Evolutionary conservation across 2,888 invertebrate species (phyloP), one percentile per base, ranked within the genome.

Genomic region (Chirona hameri): DNA sequence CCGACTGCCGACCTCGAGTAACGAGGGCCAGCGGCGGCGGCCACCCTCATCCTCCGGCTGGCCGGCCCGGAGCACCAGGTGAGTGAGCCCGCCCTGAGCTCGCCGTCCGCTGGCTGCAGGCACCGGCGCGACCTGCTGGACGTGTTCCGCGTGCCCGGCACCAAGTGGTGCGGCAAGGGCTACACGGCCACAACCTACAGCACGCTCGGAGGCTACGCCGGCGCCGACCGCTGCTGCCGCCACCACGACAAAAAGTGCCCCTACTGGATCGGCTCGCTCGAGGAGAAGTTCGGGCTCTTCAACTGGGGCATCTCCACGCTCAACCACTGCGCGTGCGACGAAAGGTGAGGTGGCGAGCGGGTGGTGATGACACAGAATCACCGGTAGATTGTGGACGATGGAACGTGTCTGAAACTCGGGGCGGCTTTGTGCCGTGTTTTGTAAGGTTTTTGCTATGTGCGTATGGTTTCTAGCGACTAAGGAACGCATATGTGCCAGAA

Each of bases 261-360:
- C 0, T 91, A 93, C 88, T 94, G 92, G 90, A 96, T 97, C 85
- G 92, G 93, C 0, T 94, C 93, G 1, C 93, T 96, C 90, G 92
- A 94, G 87, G 92, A 92, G 86, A 94, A 94, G 87, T 97, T 93
- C 87, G 94, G 94, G 72, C 89, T 95, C 65, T 95, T 94, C 90
- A 97, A 97, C 88, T 96, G 94, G 92, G 91, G 96, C 57, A 92
- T 96, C 84, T 95, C 95, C 87, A 97, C 96, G 29, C 90, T 97
- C 85, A 96, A 95, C 91, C 96, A 97, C 87, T 97, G 97, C 89
- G 91, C 93, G 85, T 97, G 97, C 88, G 97, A 97, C 88, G 93
- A 94, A 89, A 93, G 94, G 95, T 95, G 90, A 89, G 91, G 88
- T 65, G n/a, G 82, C 79, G 81, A 72, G n/a, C 27, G 12, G 10